Base-by-base conservation (phyloP, 2,113 vertebrate genomes). In the Plectropomus leopardus region DNA sequence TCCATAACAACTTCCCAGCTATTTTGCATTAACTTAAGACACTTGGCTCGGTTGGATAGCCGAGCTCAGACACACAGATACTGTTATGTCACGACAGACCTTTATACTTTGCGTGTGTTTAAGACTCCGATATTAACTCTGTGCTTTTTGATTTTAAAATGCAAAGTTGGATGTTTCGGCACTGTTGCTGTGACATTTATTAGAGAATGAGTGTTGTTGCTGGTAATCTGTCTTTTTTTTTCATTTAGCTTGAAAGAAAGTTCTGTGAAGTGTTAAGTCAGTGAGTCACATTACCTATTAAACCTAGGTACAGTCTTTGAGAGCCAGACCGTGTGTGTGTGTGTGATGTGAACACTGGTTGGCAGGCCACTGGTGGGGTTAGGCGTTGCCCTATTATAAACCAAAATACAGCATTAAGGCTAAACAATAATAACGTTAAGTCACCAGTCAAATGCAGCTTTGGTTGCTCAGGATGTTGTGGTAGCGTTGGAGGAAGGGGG, bases 1-100 rank as follows among this genome's bases (percentile, higher is more conserved):
- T 75, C 94, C 94, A 94, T 94, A 93, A 94, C 93, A 92, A 95
- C 94, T 92, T 91, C 83, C 80, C 72, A 40, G 87, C 82, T 86
- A 89, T 89, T 92, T 91, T 88, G 91, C 88, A 92, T 94, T 72
- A 72, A 84, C 85, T 86, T 74, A 72, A 92, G 82, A 69, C 57
- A 48, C 82, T 51, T 36, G 30, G 63, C 68, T 77, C 54, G 73
- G 58, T 59, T 74, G 44, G 72, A 72, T 45, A 68, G 82, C 47
- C 48, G 24, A 61, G 82, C 77, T 28, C 59, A 36, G 53, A 73
- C 78, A 85, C 60, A 51, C 73, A 74, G 59, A 76, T 50, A 65
- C 48, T 82, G 78, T 50, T 55, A 51, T 69, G 68, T 73, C 77
- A 67, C 36, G 54, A 45, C 23, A 34, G 71, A 69, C 66, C 11